Base-by-base conservation (phyloP, 2,888 invertebrate species). In the Subacronicta megacephala region DNA sequence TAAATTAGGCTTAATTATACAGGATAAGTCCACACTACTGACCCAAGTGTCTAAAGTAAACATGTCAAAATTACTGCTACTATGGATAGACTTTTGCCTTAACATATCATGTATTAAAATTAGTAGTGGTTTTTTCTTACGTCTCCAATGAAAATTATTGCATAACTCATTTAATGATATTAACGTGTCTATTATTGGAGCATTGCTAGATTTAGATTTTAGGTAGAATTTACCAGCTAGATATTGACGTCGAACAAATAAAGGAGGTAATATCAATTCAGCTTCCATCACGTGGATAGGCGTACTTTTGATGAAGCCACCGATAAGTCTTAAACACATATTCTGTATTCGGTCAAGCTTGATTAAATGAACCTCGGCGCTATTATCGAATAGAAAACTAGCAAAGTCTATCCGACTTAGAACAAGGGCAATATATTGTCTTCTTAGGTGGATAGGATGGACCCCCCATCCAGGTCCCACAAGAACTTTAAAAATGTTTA, bases 221-320 rank as follows among this genome's bases (percentile, higher is more conserved):
- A 44, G 18, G 33, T 33, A 44, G 7, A 33, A 44, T 33, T 44
- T 44, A 44, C 33, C 7, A n/a, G 44, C 44, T 18, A 44, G 33
- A n/a, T 33, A 44, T 33, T n/a, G 17, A 4, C 44, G 33, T 7
- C 44, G 33, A 7, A 33, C 17, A 18, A 18, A 44, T 3, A 44
- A n/a, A 2, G 45, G 45, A 13, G 20, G 23, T 6, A 45, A 9
- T 2, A 5, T 7, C 7, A 46, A 12, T 23, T 46, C 36, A 1
- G 36, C 23, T 16, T 52, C 38, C 44, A 52, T 44, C 10, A 44
- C 38, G 13, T 44, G 44, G 0, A 46, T 41, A 5, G 46, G 29
- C 3, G 4, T 49, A 2, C 23, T 49, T 49, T 36, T 55, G 23
- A 55, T 43, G 16, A 49, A 55, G 2, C 55, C 55, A 15, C 47